Evolutionary conservation across 2,113 vertebrate genomes (phyloP).

Genomic region (Tor tambroides): DNA sequence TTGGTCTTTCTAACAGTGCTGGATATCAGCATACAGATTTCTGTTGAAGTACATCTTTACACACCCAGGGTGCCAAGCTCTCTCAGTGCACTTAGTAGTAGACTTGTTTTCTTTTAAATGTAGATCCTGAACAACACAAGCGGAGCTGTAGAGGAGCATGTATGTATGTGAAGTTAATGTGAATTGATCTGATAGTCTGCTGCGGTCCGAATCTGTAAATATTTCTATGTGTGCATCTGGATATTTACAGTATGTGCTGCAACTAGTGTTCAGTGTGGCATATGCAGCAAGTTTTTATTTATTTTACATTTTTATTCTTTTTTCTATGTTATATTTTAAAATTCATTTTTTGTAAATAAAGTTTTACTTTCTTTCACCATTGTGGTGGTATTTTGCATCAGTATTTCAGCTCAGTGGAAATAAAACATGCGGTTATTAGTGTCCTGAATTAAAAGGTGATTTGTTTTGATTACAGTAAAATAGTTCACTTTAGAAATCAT

Average conservation of each 20-base stretch:
- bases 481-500: too few species aligned
- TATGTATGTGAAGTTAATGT: not conserved
- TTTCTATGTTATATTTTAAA: conserved; percentile 38
- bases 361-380: not conserved
- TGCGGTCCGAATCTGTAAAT: not conserved
- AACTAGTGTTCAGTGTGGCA: not conserved
- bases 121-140: not conserved
- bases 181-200: not conserved
- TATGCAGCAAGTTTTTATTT: not conserved
- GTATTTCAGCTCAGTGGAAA: not conserved
- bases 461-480: too few species aligned
- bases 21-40: not conserved
- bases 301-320: conserved; percentile 10
- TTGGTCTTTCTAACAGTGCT: not conserved
- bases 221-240: not conserved
- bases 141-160: not conserved
- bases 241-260: not conserved
- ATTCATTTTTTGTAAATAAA: conserved; percentile 45
- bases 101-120: not conserved
- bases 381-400: not conserved
- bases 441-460: not conserved
- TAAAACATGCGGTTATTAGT: not conserved
- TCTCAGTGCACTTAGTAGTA: not conserved
- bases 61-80: not conserved
- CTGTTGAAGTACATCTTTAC: not conserved